These are phyloP conservation scores for Urocyon cinereoargenteus DNA, from an alignment of 2,797 vertebrate genomes.

Conservation along the genomic window DNA sequence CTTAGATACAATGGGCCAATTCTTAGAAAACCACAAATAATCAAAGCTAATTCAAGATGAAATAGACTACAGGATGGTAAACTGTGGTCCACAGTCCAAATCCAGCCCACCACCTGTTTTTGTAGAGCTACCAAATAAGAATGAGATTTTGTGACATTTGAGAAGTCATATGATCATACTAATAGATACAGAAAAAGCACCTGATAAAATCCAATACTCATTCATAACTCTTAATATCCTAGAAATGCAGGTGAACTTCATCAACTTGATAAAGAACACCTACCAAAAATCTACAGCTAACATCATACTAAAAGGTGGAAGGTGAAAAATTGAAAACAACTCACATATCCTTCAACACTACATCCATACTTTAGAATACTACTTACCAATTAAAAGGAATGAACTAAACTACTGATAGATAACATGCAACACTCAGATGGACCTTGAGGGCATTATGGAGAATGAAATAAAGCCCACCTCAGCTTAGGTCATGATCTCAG, in stretches of 20 bases:
- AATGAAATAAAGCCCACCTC: neutral
- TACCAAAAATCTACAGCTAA: neutral
- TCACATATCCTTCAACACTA: neutral
- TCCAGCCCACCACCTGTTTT: neutral
- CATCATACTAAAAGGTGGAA: neutral
- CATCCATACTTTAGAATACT: neutral
- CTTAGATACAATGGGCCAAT: neutral
- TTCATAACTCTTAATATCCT: neutral
- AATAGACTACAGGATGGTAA: neutral
- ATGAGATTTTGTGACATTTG: neutral
- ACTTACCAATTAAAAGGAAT: slow-evolving; percentile 26
- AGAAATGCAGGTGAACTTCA: neutral
- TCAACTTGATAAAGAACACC: neutral
- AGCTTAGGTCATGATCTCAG: neutral
- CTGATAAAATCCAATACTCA: neutral
- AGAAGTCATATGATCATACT: neutral
- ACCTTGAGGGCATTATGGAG: neutral
- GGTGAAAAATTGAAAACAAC: neutral
- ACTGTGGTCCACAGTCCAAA: neutral
- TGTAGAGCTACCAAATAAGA: neutral
- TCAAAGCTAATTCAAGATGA: neutral
- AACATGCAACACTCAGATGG: neutral
- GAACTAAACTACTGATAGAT: neutral
- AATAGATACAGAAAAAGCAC: neutral
- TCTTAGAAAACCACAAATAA: slow-evolving; percentile 12